Evolutionary conservation across 2,888 invertebrate genomes (phyloP), one percentile per base, ranked within the genome.

Genomic region (Odontomyia ornata): DNA sequence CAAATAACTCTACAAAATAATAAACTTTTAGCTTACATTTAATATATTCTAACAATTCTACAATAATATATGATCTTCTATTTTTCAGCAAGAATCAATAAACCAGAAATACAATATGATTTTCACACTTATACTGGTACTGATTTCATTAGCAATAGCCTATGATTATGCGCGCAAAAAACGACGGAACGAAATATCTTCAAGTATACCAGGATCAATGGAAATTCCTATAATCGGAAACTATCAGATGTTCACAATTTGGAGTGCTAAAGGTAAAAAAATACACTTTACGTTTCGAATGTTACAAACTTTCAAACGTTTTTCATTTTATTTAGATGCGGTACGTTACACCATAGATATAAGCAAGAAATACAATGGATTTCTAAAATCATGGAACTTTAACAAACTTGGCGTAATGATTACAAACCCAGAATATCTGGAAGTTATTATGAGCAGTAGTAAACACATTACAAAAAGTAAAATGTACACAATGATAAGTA

Each of bases 381-480:
- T 69, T 47, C 1, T 23, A 5, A 43, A 47, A 18, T n/a, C 28
- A 3, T 71, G 71, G 71, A 47, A 52, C 13, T 71, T 71, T 18
- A 21, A 71, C 4, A 47, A 25, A 52, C 28, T 71, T 1, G 27
- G 0, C n/a, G 47, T 75, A 15, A 23, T 64, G 1, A 60, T 43
- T 18, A n/a, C 64, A 15, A 13, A 46, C 11, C 64, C 75, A 4
- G 21, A 75, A 47, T 25, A 46, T 18, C 47, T 75, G 1, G 75
- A 75, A 62, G 46, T 64, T 23, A 21, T 75, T 47, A 9, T 75
- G 47, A 75, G 47, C 76, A 85, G 83, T 65, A 81, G 82, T 62
- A 82, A 82, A 56, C 82, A 84, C 46, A 81, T 85, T 65, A 81
- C 80, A 0, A 86, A 86, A 80, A 83, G 83, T 77, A 79, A 79